Conservation (phyloP, 1,140 invertebrate species). For the Cardiocondyla obscurior region DNA sequence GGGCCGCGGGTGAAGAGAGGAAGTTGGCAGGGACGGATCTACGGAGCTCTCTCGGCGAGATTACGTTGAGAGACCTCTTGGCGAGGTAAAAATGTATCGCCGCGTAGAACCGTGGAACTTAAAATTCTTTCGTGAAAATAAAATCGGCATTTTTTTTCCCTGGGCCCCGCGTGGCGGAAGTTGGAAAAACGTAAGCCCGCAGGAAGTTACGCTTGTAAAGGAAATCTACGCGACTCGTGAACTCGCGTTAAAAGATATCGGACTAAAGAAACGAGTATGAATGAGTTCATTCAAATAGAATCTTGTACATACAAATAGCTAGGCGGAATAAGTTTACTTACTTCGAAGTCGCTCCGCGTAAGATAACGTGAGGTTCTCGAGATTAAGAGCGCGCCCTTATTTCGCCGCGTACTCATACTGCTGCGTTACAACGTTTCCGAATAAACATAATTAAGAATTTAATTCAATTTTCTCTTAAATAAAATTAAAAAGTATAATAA, state of each 20-base stretch:
- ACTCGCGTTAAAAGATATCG: not conserved
- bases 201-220: not conserved
- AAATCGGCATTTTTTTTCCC: not conserved
- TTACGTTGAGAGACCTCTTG: not conserved
- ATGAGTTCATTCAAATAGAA: not conserved
- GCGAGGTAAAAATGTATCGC: not conserved
- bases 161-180: no score
- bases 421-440: not conserved
- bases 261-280: not conserved
- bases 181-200: not conserved
- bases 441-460: not conserved
- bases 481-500: no score
- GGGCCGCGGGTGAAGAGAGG: not conserved
- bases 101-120: not conserved
- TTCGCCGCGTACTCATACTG: not conserved
- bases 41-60: not conserved
- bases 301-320: slow-evolving; percentile 1
- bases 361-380: not conserved
- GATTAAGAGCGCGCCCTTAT: not conserved
- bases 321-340: not conserved
- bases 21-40: slow-evolving; percentile 17
- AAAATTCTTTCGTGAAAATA: not conserved
- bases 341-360: not conserved
- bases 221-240: not conserved
- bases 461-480: not conserved